phyloP scores from a whole-genome alignment of 2,888 invertebrate genomes.

The Dryomyza anilis region DNA sequence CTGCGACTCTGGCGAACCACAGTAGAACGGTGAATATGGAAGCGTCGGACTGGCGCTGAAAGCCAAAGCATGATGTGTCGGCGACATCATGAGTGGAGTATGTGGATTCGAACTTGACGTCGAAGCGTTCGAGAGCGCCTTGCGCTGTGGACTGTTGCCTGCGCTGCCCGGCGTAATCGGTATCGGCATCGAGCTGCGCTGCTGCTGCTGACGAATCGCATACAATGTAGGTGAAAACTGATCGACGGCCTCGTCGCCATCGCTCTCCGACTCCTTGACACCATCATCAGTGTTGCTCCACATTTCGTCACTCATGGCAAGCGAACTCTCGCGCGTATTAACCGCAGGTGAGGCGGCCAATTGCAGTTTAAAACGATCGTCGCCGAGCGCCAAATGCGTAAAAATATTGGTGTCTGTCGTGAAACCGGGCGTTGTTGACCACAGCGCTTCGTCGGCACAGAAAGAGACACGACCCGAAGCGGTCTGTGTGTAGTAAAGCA shows the following conservation, averaged over 20 bases:
- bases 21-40: constrained; percentile 52
- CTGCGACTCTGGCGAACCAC: constrained; percentile 49
- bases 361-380: constrained; percentile 39
- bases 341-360: background rate
- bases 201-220: constrained; percentile 22
- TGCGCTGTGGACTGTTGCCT: constrained; percentile 51
- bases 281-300: constrained; percentile 5
- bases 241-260: constrained; percentile 46
- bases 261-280: constrained; percentile 36
- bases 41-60: constrained; percentile 54
- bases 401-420: constrained; percentile 39
- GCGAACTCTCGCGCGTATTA: background rate
- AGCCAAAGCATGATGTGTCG: constrained; percentile 35
- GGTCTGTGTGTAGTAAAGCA: constrained; percentile 44
- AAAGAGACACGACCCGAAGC: constrained; percentile 50
- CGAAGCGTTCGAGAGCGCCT: too few species aligned
- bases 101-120: too few species aligned
- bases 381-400: constrained; percentile 46
- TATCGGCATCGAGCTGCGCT: constrained; percentile 52
- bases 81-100: constrained; percentile 27
- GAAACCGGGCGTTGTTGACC: constrained; percentile 36
- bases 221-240: constrained; percentile 54
- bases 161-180: constrained; percentile 53
- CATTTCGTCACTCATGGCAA: background rate
- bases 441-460: constrained; percentile 48